These are phyloP conservation scores for Parauchenoglanis ngamensis DNA, from an alignment of 2,797 vertebrate genomes.

Conservation along the genomic window DNA sequence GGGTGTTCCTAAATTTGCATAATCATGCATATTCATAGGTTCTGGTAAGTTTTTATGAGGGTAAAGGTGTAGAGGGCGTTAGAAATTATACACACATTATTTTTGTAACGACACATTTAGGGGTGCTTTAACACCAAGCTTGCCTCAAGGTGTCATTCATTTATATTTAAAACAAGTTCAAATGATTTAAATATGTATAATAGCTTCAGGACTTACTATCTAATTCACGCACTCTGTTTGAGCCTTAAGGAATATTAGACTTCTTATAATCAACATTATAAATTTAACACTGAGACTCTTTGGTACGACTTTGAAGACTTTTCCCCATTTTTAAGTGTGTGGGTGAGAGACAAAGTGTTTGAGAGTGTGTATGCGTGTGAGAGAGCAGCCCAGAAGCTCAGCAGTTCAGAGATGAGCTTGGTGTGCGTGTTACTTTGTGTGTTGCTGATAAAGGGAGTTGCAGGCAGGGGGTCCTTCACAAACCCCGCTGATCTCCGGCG, in stretches of 20 bases:
- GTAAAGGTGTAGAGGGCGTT: not conserved
- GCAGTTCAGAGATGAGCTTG: not conserved
- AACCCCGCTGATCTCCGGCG: slow-evolving; percentile 44
- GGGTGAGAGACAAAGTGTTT: not conserved
- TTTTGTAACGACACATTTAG: not conserved
- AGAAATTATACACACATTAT: not conserved
- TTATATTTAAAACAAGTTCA: not conserved
- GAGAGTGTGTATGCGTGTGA: not conserved
- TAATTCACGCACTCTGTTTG: not conserved
- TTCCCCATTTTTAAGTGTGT: not conserved
- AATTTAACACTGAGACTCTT: not conserved
- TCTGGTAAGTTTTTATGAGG: not conserved
- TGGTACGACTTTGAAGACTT: not conserved
- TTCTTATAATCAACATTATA: not conserved
- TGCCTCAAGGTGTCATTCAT: not conserved
- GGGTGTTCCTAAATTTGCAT: not conserved
- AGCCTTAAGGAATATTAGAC: not conserved
- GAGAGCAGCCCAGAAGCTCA: not conserved
- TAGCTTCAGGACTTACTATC: not conserved
- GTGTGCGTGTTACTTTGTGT: slow-evolving; percentile 43
- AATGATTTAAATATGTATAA: not conserved
- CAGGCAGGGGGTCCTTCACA: slow-evolving; percentile 67
- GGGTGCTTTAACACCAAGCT: not conserved
- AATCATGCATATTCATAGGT: not conserved
- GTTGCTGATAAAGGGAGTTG: slow-evolving; percentile 65